Conservation (phyloP, 2,888 invertebrate genomes). For the Gandaritis pyraliata region DNA sequence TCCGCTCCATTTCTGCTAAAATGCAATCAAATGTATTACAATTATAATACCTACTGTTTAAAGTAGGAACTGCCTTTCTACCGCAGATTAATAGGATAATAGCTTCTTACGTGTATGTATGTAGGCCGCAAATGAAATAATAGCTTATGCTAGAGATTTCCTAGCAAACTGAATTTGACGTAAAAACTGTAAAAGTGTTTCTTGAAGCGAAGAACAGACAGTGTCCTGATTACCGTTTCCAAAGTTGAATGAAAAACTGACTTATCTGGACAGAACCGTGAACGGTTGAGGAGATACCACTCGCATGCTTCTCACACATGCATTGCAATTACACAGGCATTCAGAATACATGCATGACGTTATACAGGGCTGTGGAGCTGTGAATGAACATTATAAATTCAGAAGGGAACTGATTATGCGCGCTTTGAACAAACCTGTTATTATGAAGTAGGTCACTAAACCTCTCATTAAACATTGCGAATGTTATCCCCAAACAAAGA, state of each 20-base stretch:
- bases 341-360: conserved; percentile 43
- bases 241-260: conserved; percentile 38
- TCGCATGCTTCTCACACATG: conserved; percentile 28
- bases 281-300: conserved; percentile 28
- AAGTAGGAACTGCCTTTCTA: background rate
- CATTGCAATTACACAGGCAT: conserved; percentile 51
- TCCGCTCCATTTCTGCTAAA: conserved; percentile 5
- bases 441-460: conserved; percentile 12
- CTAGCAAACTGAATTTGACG: no score
- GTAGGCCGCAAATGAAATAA: no score
- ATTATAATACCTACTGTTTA: background rate
- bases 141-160: no score
- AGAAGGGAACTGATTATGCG: conserved; percentile 8
- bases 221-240: conserved; percentile 42
- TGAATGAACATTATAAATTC: conserved; percentile 15
- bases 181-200: no score
- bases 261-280: conserved; percentile 21
- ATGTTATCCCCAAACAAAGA: conserved; percentile 7
- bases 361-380: conserved; percentile 39
- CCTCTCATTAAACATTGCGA: background rate
- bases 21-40: background rate
- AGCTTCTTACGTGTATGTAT: no score
- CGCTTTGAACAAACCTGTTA: conserved; percentile 10
- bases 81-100: no score
- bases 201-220: conserved; percentile 16